These are phyloP conservation scores for Galleria mellonella DNA, from an alignment of 1,140 invertebrate species.

Conservation along the genomic window DNA sequence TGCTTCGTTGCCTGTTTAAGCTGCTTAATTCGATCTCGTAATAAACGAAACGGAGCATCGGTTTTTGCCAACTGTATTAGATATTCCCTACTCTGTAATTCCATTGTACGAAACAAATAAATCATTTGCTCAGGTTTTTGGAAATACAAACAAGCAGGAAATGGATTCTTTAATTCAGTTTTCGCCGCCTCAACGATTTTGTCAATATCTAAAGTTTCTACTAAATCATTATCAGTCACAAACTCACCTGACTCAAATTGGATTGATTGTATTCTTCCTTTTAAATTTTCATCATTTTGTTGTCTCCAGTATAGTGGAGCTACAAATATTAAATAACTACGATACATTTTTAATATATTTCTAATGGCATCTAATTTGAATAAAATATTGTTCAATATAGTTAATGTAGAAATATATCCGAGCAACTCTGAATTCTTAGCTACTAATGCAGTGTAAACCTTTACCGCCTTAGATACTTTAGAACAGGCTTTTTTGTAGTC, in stretches of 20 bases:
- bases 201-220: conserved; percentile 56
- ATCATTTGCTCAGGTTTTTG: conserved; percentile 74
- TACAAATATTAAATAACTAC: conserved; percentile 78
- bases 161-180: conserved; percentile 55
- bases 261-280: conserved; percentile 36
- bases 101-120: conserved; percentile 76
- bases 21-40: conserved; percentile 68
- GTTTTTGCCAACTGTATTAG: conserved; percentile 78
- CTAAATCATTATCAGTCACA: conserved; percentile 51
- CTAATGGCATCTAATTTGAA: conserved; percentile 79
- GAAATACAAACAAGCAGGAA: conserved; percentile 75
- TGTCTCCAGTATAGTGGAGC: conserved; percentile 77
- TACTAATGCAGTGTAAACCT: conserved; percentile 61
- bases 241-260: conserved; percentile 50
- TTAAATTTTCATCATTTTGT: conserved; percentile 58
- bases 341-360: conserved; percentile 77
- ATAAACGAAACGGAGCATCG: conserved; percentile 71
- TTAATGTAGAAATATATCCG: conserved; percentile 61
- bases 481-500: conserved; percentile 77
- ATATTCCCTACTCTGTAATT: conserved; percentile 79
- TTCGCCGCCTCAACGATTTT: conserved; percentile 54
- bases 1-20: conserved; percentile 45
- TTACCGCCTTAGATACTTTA: conserved; percentile 70
- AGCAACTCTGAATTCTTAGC: conserved; percentile 73
- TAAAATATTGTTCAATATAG: conserved; percentile 74